Evolutionary conservation across 2,113 vertebrate species (phyloP).

Genomic region (Menidia beryllina): DNA sequence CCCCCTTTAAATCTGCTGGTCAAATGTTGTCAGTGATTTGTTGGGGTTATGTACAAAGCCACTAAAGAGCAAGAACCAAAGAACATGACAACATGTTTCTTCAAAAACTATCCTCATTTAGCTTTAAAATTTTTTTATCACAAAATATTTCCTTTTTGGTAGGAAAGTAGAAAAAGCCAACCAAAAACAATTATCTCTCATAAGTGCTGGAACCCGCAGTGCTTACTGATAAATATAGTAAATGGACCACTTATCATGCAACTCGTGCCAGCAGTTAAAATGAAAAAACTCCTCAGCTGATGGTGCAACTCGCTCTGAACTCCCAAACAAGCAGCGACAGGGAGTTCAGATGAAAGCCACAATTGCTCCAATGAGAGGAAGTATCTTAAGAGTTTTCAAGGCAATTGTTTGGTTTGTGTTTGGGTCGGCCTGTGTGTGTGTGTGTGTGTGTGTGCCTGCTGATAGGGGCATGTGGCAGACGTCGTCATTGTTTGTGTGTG

Average conservation of each 20-base stretch:
- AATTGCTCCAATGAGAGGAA: constrained; percentile 46
- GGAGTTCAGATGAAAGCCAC: constrained; percentile 45
- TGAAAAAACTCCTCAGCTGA: constrained; percentile 15
- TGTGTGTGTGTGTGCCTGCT: constrained; percentile 50
- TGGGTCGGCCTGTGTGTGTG: constrained; percentile 26
- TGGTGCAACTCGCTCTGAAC: constrained; percentile 26
- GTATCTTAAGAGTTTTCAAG: constrained; percentile 50
- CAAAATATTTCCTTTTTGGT: no score
- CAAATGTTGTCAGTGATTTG: no score
- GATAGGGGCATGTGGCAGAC: constrained; percentile 72
- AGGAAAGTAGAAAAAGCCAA: no score
- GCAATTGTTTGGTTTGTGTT: constrained; percentile 49
- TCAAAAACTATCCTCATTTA: no score
- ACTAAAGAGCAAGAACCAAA: no score
- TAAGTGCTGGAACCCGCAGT: no score
- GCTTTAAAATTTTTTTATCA: no score
- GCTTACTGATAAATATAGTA: not conserved
- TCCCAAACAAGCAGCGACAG: constrained; percentile 31
- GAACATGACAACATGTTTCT: no score
- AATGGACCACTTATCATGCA: not conserved
- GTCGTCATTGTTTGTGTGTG: constrained; percentile 72
- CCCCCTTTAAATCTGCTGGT: no score
- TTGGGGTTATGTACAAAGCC: no score
- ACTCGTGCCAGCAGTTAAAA: not conserved
- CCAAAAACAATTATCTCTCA: no score